Base-by-base conservation (phyloP, 30 jellyfish, hydroid and myxozoan genomes). In the Pelagia noctiluca region DNA sequence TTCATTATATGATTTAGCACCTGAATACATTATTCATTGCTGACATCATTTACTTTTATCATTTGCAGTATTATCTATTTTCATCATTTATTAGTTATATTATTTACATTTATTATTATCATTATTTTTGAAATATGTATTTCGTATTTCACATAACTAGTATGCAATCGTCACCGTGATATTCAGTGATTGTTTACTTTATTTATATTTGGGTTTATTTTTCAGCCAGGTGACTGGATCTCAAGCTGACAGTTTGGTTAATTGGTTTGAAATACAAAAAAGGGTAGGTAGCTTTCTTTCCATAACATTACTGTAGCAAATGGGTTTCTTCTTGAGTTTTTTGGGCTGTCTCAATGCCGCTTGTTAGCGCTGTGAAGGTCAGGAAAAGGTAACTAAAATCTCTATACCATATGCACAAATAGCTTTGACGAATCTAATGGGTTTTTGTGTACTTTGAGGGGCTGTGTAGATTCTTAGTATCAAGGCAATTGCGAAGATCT, bases 261-360 rank as follows among this genome's bases (percentile, higher is more conserved):
- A 72, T 21, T 72, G 84, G 84, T 46, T 10, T n/a, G 84, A 33
- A 22, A 33, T 72, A 7, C 71, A 72, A n/a, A 28, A 33, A 16
- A 72, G 23, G 84, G 84, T 72, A 10, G 12, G 68, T 52, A 5
- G 8, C 8, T 5, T 5, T 5, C 8, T 42, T 42, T 16, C 57
- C 16, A 42, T 42, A 5, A 5, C 57, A 42, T 16, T 5, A 42
- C 16, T 42, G 16, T 16, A 42, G 16, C 16, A 5, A 8, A 8
- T 16, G 16, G 16, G 8, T 5, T 5, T 42, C 57, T 16, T 16
- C 57, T 42, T 8, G 57, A 16, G 57, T 8, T 16, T 42, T 42
- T 5, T 42, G 8, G 12, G 57, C 8, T 8, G 57, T 5, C 16
- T 42, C 16, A 42, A 42, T 42, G 57, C 57, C 16, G 16, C 12